These are phyloP conservation scores for Typhlichthys subterraneus DNA, from an alignment of 2,797 vertebrate genomes.

Conservation along the genomic window DNA sequence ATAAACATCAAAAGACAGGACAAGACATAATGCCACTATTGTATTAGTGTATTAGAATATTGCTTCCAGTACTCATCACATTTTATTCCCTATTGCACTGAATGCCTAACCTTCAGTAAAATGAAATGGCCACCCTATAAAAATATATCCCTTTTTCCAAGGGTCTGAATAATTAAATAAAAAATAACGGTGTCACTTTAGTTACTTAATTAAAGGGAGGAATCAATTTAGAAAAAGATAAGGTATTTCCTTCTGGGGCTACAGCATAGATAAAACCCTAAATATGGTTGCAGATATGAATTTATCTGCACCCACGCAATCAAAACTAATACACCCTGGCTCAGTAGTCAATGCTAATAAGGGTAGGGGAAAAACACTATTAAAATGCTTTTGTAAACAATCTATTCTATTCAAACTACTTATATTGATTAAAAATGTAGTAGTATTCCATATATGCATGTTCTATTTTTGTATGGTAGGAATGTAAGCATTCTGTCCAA, in stretches of 20 bases:
- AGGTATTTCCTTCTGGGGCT: no score
- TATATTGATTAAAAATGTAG: conserved; percentile 12
- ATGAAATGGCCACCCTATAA: conserved; percentile 41
- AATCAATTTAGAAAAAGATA: no score
- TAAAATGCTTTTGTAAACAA: conserved; percentile 27
- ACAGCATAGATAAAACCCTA: no score
- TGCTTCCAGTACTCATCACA: conserved; percentile 86
- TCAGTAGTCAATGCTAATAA: no score
- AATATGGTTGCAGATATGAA: no score
- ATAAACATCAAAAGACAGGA: conserved; percentile 76
- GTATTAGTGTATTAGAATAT: conserved; percentile 60
- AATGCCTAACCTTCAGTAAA: conserved; percentile 17
- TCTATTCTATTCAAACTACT: no score
- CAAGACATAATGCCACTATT: conserved; percentile 80
- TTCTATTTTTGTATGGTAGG: conserved; percentile 32
- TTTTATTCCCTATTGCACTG: conserved; percentile 71
- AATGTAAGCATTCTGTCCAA: conserved; percentile 17
- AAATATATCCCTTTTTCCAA: conserved; percentile 26
- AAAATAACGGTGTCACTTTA: conserved; percentile 53
- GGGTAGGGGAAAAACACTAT: no score
- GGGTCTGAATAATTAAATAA: conserved; percentile 54
- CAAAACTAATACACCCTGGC: no score
- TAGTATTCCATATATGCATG: conserved; percentile 37
- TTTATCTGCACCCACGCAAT: no score
- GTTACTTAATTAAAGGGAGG: background rate